Evolutionary conservation across 1,140 invertebrate genomes (phyloP), one percentile per base, ranked within the genome.

Genomic region (Leucophenga varia): DNA sequence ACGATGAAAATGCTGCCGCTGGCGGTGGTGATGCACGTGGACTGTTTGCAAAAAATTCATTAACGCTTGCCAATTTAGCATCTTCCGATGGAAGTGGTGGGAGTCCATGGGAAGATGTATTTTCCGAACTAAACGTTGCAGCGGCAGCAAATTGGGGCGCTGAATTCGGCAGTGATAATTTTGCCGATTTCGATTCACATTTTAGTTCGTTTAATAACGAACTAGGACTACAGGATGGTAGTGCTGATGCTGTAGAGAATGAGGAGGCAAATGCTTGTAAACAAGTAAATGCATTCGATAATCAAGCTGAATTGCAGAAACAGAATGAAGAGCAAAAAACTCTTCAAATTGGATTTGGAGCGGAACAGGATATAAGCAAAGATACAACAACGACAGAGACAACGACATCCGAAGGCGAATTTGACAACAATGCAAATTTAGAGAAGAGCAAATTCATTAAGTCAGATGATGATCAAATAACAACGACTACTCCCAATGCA

Each of bases 341-440:
- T n/a, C n/a, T n/a, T n/a, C n/a, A 18, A 38, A n/a, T 9, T 18
- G 10, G 36, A 3, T 18, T 18, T 12, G 10, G 36, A 9, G 13
- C 10, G 8, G 8, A 13, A 12, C 14, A 32, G 14, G 12, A n/a
- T 32, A 32, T 32, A 12, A 4, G 12, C 9, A 4, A 3, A n/a
- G 12, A 3, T 10, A n/a, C 3, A 12, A 2, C 3, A 12, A 8
- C 8, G 12, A 32, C n/a, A n/a, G n/a, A n/a, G 18, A 10, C 28
- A 41, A 36, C 17, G 37, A 65, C 13, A 37, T 52, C 32, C 46
- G 43, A 43, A 69, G 30, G 60, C 60, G 69, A 72, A 37, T 72
- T 70, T 32, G 70, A 73, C 47, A 73, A 73, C 42, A 73, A 73
- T 57, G 70, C 70, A 31, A 73, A 73, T 41, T 65, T 73, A 38